phyloP scores from a whole-genome alignment of 2,888 invertebrate species.

The Ectobius pallidus region DNA sequence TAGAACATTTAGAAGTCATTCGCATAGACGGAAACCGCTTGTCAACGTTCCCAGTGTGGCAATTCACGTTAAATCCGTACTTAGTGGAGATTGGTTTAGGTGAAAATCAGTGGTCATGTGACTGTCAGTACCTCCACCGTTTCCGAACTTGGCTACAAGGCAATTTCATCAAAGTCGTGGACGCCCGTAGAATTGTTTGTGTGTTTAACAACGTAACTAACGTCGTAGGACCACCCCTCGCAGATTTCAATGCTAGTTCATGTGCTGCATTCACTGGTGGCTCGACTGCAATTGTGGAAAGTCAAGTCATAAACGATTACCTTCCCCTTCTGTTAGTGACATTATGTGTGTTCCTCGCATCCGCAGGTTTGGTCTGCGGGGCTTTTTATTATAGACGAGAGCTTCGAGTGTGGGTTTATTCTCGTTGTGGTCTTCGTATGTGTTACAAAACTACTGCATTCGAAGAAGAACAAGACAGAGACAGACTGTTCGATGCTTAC shows the following conservation, averaged over 20 bases:
- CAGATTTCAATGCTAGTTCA: conserved; percentile 79
- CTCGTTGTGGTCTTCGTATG: conserved; percentile 82
- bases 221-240: conserved; percentile 70
- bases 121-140: conserved; percentile 81
- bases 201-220: conserved; percentile 75
- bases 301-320: conserved; percentile 81
- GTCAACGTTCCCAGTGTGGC: conserved; percentile 84
- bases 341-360: conserved; percentile 76
- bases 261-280: conserved; percentile 76
- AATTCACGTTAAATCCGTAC: conserved; percentile 81
- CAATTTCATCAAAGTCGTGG: conserved; percentile 80
- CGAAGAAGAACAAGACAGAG: conserved; percentile 74
- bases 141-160: conserved; percentile 80
- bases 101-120: conserved; percentile 90
- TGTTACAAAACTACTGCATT: conserved; percentile 84
- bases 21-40: conserved; percentile 85
- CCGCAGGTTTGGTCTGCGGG: conserved; percentile 77
- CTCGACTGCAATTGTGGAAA: conserved; percentile 66
- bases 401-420: conserved; percentile 84
- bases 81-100: conserved; percentile 84
- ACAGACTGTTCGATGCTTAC: conserved; percentile 92
- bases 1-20: conserved; percentile 83
- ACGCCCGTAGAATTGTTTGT: conserved; percentile 77
- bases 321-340: conserved; percentile 79
- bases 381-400: conserved; percentile 82